Evolutionary conservation across 1,140 invertebrate species (phyloP).

Genomic region (Oncopodura yosiiana): DNA sequence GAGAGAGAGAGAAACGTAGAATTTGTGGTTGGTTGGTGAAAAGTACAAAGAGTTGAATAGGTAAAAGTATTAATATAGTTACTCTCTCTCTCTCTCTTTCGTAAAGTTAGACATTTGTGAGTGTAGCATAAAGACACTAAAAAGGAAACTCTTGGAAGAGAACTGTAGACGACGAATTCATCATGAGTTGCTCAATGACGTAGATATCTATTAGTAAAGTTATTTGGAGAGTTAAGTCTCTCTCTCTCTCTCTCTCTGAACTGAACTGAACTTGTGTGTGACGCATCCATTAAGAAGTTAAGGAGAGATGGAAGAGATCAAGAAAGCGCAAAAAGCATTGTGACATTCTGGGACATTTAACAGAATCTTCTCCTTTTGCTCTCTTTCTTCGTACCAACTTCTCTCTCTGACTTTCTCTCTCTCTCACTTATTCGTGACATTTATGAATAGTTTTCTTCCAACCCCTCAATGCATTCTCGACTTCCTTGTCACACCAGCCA

Average conservation of each 20-base stretch:
- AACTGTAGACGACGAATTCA: constrained; percentile 2
- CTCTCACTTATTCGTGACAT: constrained; percentile 21
- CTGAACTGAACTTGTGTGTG: constrained; percentile 4
- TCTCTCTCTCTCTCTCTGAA: not conserved
- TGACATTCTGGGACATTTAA: constrained; percentile 29
- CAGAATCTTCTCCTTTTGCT: too few species aligned
- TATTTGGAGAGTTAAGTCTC: constrained; percentile 21
- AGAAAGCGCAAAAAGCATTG: constrained; percentile 20
- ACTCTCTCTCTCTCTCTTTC: not conserved
- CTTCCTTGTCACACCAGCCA: constrained; percentile 15
- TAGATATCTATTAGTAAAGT: constrained; percentile 25
- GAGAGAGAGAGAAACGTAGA: too few species aligned
- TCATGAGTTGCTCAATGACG: constrained; percentile 9
- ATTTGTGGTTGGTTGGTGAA: too few species aligned
- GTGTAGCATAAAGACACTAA: not conserved
- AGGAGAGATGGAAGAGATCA: constrained; percentile 4
- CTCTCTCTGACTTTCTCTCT: too few species aligned
- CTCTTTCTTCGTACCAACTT: too few species aligned
- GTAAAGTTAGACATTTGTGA: not conserved
- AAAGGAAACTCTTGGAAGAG: not conserved
- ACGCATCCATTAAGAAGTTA: constrained; percentile 25
- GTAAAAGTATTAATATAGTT: too few species aligned
- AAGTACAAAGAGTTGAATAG: too few species aligned
- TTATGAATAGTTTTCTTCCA: constrained; percentile 17
- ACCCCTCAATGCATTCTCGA: constrained; percentile 1